Base-by-base conservation (phyloP, 1,140 invertebrate species). In the Trichonephila clavata region DNA sequence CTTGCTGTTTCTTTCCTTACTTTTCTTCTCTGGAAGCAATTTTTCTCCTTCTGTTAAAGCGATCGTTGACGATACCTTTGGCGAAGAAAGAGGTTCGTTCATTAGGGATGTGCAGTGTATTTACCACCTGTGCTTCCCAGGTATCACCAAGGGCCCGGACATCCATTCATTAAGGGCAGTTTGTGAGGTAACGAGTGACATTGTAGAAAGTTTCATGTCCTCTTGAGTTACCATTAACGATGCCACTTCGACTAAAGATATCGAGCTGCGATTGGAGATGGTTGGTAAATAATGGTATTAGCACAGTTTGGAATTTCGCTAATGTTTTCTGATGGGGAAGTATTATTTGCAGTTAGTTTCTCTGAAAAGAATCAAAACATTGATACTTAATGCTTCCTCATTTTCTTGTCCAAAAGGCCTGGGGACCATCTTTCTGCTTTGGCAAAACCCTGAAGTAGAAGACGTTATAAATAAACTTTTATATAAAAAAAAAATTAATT, bases 101-200 rank as follows among this genome's bases (percentile, higher is more conserved):
- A 80, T 77, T 80, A 90, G 43, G 77, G 80, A 2, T 50, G 27
- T 43, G 80, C n/a, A 84, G 80, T 65, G 60, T 84, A 59, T 84
- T 92, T 92, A 84, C 90, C 90, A 92, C 90, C 90, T 92, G 90
- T 27, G 60, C 16, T 65, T 24, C 27, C 32, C 86, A 39, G 86
- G 61, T 84, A 84, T 84, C 57, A 60, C 50, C 71, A 77, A n/a
- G 43, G 57, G n/a, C 83, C 10, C 86, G 86, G 86, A 87, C 60
- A 63, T 61, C 27, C 61, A 87, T 87, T 87, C 86, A 87, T 87
- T 87, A 63, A 13, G 57, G 50, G 57, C 57, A 60, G 43, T n/a
- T 60, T 20, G 21, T 57, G 60, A 60, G 59, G 60, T 87, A 87
- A 87, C 63, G 86, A 87, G 50, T 32, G 71, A 27, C 71, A 32